Percentiles rank a stretch among this genome's conserved stretches.
Evolutionary conservation across 92 coral and sea anemone genomes (phyloP).

Genomic region (Phenganax stokvisi): DNA sequence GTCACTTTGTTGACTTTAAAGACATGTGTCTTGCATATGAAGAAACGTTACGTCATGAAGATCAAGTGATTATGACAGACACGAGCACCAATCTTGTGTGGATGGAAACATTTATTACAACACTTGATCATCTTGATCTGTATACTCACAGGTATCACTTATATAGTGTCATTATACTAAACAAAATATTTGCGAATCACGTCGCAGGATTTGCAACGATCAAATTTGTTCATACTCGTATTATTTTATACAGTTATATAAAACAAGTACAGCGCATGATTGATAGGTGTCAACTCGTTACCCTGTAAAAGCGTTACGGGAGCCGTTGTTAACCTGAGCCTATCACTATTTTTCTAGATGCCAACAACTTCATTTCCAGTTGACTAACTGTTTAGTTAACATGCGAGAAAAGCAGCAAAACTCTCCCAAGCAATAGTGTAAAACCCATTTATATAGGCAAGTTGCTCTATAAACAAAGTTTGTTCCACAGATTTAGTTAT

Average conservation of each 20-base stretch:
- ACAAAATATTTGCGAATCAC: background rate
- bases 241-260: no score
- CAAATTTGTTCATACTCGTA: background rate
- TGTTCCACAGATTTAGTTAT: no score
- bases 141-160: slow-evolving; percentile 70
- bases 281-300: background rate
- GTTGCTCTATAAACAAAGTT: background rate
- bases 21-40: slow-evolving; percentile 89
- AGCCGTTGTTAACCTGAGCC: no score
- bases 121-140: slow-evolving; percentile 82
- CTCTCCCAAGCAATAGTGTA: background rate
- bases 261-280: no score
- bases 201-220: background rate
- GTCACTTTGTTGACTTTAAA: slow-evolving; percentile 88
- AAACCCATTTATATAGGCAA: background rate
- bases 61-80: slow-evolving; percentile 88
- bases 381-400: slow-evolving; percentile 69
- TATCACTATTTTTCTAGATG: slow-evolving; percentile 40
- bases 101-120: slow-evolving; percentile 86
- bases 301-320: background rate
- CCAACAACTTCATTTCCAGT: slow-evolving; percentile 78
- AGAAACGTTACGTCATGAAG: slow-evolving; percentile 80
- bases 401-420: slow-evolving; percentile 59
- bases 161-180: background rate
- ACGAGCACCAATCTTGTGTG: slow-evolving; percentile 86